Evolutionary conservation across 2,797 vertebrate genomes (phyloP).

Genomic region (Enteromius anoplus): DNA sequence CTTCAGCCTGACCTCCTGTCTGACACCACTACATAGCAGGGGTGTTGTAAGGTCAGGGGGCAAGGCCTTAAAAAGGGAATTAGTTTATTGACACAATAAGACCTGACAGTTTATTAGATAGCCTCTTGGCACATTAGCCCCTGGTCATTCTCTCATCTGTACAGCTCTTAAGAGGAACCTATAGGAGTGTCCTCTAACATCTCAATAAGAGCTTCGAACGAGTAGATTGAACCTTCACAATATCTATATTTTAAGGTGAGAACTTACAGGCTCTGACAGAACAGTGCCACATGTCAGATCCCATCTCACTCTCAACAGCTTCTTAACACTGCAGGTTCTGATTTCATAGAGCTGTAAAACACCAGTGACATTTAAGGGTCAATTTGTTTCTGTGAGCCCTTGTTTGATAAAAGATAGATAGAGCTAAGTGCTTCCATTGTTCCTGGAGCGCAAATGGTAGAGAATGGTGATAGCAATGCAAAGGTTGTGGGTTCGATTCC

Average conservation of each 20-base stretch:
- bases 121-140: constrained; percentile 74
- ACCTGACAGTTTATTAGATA: constrained; percentile 85
- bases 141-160: constrained; percentile 73
- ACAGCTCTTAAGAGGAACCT: constrained; percentile 72
- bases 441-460: background rate
- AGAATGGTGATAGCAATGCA: background rate
- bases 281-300: constrained; percentile 44
- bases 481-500: background rate
- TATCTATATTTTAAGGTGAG: constrained; percentile 54
- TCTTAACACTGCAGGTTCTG: constrained; percentile 41
- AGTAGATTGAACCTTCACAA: constrained; percentile 71
- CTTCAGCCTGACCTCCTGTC: constrained; percentile 71
- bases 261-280: constrained; percentile 48
- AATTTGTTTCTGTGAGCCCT: constrained; percentile 38
- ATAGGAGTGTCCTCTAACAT: constrained; percentile 67
- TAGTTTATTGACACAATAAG: constrained; percentile 84
- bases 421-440: constrained; percentile 16
- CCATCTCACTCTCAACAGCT: constrained; percentile 38
- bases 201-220: constrained; percentile 63
- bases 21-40: constrained; percentile 68
- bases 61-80: constrained; percentile 78
- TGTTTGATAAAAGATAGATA: constrained; percentile 38
- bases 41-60: constrained; percentile 77
- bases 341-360: constrained; percentile 52
- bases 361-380: constrained; percentile 50